A percentile compares a stretch with the other conserved stretches of the same genome.
phyloP scores from a whole-genome alignment of 2,888 invertebrate genomes.

The Cheilosia scutellata region DNA sequence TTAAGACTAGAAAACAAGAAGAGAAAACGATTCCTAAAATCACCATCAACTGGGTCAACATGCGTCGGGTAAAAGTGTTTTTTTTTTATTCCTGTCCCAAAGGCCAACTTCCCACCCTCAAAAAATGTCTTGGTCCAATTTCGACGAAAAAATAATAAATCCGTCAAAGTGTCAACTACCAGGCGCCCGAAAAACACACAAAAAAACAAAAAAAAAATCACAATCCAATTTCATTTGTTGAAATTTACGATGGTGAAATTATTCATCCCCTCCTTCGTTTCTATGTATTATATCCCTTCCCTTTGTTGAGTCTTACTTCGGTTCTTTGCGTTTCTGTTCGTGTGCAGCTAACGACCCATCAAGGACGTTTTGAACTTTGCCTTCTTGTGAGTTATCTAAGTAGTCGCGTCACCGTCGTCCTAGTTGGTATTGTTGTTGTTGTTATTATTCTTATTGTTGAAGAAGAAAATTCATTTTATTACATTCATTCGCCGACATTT shows the following conservation, averaged over 20 bases:
- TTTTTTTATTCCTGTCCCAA: slow-evolving; percentile 3
- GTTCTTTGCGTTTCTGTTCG: slow-evolving; percentile 17
- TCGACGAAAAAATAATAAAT: slow-evolving; percentile 50
- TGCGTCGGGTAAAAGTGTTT: not conserved
- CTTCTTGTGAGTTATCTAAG: slow-evolving; percentile 5
- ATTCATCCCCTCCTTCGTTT: slow-evolving; percentile 36
- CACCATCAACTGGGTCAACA: not conserved
- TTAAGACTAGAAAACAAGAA: too few species aligned
- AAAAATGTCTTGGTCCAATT: not conserved
- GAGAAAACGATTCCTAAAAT: too few species aligned
- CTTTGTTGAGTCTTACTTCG: slow-evolving; percentile 19
- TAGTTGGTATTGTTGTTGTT: slow-evolving; percentile 5
- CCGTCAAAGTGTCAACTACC: slow-evolving; percentile 59
- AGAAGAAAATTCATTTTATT: slow-evolving; percentile 57
- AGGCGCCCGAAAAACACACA: slow-evolving; percentile 50
- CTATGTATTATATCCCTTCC: slow-evolving; percentile 15
- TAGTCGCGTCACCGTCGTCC: not conserved
- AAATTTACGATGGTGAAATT: slow-evolving; percentile 71
- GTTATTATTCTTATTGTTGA: not conserved
- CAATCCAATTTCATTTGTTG: slow-evolving; percentile 68
- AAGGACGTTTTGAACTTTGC: slow-evolving; percentile 70
- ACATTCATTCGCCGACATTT: slow-evolving; percentile 54
- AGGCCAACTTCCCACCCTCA: not conserved
- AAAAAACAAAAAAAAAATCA: slow-evolving; percentile 24
- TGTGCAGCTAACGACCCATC: slow-evolving; percentile 63